phyloP scores from a whole-genome alignment of 1,140 invertebrate species.

The Calycopis cecrops region DNA sequence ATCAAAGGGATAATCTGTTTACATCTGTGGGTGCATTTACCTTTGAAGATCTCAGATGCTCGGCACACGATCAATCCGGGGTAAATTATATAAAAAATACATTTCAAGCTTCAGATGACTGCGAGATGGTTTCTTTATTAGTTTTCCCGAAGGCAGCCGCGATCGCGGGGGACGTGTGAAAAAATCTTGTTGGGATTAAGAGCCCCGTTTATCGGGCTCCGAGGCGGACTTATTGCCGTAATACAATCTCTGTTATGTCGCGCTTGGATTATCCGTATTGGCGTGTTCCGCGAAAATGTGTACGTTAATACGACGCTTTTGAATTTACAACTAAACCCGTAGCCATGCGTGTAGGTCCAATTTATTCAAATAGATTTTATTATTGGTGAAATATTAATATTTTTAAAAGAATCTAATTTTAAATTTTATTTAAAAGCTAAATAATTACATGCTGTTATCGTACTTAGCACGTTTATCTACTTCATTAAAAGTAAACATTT shows the following conservation, averaged over 20 bases:
- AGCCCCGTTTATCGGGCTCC: constrained; percentile 57
- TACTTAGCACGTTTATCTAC: too few relatives aligned
- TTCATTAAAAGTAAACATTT: too few relatives aligned
- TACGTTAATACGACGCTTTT: constrained; percentile 13
- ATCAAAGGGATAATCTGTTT: too few relatives aligned
- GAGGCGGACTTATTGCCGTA: constrained; percentile 66
- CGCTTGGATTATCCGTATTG: constrained; percentile 50
- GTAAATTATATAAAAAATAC: constrained; percentile 75
- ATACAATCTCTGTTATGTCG: constrained; percentile 71
- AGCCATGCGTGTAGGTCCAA: background rate
- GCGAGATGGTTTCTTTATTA: constrained; percentile 73
- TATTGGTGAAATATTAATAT: too few relatives aligned
- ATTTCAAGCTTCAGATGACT: constrained; percentile 70
- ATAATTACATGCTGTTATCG: too few relatives aligned
- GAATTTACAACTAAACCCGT: background rate
- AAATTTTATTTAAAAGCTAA: too few relatives aligned
- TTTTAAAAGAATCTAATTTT: too few relatives aligned
- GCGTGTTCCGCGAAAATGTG: constrained; percentile 3
- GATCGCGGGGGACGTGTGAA: constrained; percentile 63
- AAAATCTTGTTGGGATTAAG: constrained; percentile 63
- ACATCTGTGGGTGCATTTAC: background rate
- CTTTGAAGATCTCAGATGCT: constrained; percentile 32
- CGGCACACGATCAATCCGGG: constrained; percentile 52
- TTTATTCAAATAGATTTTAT: too few relatives aligned
- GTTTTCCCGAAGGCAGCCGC: constrained; percentile 58